phyloP scores from a whole-genome alignment of 1,140 invertebrate species.

The Tetragonula clypearis region DNA sequence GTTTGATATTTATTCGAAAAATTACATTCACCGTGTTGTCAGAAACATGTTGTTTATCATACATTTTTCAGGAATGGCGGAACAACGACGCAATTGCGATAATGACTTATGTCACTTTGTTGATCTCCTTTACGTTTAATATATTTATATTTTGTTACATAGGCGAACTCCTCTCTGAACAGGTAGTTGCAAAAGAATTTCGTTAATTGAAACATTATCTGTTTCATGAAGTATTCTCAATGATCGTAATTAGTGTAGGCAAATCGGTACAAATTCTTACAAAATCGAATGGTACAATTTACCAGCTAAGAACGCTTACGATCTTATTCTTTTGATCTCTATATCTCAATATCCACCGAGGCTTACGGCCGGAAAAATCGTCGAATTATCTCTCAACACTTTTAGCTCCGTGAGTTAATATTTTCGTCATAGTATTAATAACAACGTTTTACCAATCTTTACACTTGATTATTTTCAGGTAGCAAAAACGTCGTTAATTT shows the following conservation, averaged over 20 bases:
- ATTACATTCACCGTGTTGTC: background rate
- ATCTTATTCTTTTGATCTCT: conserved; percentile 36
- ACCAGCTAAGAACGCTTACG: conserved; percentile 17
- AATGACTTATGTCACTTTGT: conserved; percentile 59
- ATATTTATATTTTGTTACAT: conserved; percentile 72
- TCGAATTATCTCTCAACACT: conserved; percentile 49
- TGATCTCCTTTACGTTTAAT: conserved; percentile 68
- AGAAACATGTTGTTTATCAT: no score
- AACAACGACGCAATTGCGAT: conserved; percentile 44
- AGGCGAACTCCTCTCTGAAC: conserved; percentile 65
- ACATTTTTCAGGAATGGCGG: conserved; percentile 64
- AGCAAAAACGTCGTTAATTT: conserved; percentile 48
- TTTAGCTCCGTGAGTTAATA: conserved; percentile 47
- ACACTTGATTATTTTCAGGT: conserved; percentile 34
- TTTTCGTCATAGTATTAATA: background rate
- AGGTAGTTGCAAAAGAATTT: conserved; percentile 50
- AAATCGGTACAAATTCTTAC: conserved; percentile 45
- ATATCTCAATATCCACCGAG: conserved; percentile 58
- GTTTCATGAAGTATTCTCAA: background rate
- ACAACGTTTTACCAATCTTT: background rate
- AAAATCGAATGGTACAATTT: conserved; percentile 53
- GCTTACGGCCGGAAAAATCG: conserved; percentile 57
- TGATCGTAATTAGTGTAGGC: conserved; percentile 24
- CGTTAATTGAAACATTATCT: no score
- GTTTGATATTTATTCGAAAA: background rate